These are phyloP conservation scores for Leuciscus idus DNA, from an alignment of 2,113 vertebrate genomes.

Conservation along the genomic window DNA sequence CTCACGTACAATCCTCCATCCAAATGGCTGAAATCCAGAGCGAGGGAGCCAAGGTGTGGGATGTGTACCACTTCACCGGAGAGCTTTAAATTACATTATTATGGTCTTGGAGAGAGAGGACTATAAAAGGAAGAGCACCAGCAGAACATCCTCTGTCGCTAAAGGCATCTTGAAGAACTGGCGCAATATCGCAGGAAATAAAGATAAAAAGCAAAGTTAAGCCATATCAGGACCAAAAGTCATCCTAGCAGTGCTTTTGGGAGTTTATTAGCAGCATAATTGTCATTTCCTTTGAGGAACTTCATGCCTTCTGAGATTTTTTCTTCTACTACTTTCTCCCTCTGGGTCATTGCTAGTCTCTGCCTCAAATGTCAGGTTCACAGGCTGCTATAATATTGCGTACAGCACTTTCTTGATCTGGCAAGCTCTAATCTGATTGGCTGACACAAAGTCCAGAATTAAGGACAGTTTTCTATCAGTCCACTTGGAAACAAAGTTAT, in stretches of 20 bases:
- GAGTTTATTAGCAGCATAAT: constrained; percentile 57
- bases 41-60: constrained; percentile 16
- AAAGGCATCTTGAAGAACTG: constrained; percentile 43
- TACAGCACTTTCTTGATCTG: neutral
- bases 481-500: neutral
- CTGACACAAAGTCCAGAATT: neutral
- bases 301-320: constrained; percentile 3
- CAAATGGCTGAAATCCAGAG: constrained; percentile 29
- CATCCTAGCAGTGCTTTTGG: constrained; percentile 26
- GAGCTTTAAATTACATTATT: constrained; percentile 38
- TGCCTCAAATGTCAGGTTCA: neutral
- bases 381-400: neutral
- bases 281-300: constrained; percentile 30
- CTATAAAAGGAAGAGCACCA: constrained; percentile 31
- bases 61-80: constrained; percentile 30
- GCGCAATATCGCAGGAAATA: constrained; percentile 5
- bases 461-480: neutral
- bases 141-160: constrained; percentile 6
- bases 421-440: neutral
- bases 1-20: constrained; percentile 4
- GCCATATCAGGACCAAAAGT: constrained; percentile 28
- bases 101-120: constrained; percentile 37
- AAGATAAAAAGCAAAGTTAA: constrained; percentile 44
- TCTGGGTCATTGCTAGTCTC: constrained; percentile 39
- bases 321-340: constrained; percentile 46